Conservation (phyloP, 2,888 invertebrate species). For the Coronaproctus castanopsis region DNA sequence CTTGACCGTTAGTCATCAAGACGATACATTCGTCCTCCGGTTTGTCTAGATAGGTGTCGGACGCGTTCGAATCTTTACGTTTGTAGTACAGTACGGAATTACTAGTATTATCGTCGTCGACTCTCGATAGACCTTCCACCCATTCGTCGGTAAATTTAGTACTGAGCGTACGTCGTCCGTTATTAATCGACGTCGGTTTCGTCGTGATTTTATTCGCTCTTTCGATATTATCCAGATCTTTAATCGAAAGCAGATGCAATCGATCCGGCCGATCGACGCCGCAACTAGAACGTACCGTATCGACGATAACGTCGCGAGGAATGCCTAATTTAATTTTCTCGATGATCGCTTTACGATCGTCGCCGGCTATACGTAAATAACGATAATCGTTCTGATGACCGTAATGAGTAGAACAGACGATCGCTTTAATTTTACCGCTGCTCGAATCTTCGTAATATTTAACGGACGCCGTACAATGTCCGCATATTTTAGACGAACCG, state of each 20-base stretch:
- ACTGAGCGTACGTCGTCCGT: background rate
- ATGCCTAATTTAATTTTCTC: constrained; percentile 16
- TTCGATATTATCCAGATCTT: constrained; percentile 18
- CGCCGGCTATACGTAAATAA: constrained; percentile 13
- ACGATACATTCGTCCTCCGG: constrained; percentile 12
- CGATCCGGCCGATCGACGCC: constrained; percentile 16
- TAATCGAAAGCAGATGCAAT: constrained; percentile 16
- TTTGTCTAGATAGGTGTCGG: background rate
- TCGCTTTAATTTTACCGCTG: constrained; percentile 13
- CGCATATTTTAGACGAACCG: constrained; percentile 15
- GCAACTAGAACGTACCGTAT: constrained; percentile 15
- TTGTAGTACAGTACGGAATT: constrained; percentile 9
- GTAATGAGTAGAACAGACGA: constrained; percentile 14
- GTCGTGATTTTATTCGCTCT: constrained; percentile 5
- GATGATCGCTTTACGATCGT: constrained; percentile 14
- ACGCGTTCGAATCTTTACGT: background rate
- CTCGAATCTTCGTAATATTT: constrained; percentile 12
- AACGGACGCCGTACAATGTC: constrained; percentile 16
- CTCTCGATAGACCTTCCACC: background rate
- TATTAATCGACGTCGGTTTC: background rate
- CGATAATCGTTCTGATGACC: constrained; percentile 16
- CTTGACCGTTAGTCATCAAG: constrained; percentile 16
- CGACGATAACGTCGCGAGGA: constrained; percentile 17
- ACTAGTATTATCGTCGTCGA: constrained; percentile 5
- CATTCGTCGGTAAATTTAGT: constrained; percentile 1